phyloP scores from a whole-genome alignment of 2,888 invertebrate genomes.

The Merodon equestris region DNA sequence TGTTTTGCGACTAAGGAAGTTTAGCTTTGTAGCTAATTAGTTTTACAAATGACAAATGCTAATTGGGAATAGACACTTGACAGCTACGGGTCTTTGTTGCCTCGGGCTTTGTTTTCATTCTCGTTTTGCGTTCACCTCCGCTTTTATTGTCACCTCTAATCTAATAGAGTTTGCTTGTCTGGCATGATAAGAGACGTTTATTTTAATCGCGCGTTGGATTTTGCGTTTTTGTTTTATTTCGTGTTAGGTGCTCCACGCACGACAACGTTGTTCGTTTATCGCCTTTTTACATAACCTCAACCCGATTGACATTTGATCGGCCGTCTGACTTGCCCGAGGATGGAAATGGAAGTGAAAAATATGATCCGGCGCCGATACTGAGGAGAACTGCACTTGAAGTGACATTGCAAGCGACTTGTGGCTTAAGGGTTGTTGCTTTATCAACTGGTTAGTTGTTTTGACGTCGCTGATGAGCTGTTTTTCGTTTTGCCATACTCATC shows the following conservation, averaged over 20 bases:
- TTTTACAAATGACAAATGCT: conserved; percentile 62
- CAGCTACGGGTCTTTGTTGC: conserved; percentile 29
- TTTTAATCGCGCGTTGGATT: background rate
- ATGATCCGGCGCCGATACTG: background rate
- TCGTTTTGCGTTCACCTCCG: conserved; percentile 7
- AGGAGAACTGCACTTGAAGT: no score
- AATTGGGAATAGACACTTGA: conserved; percentile 51
- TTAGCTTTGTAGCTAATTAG: conserved; percentile 47
- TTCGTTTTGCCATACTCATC: background rate
- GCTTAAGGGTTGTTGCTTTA: conserved; percentile 5
- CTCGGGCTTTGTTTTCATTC: background rate
- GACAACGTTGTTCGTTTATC: background rate
- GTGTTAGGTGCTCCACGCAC: background rate
- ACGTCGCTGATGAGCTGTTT: conserved; percentile 18
- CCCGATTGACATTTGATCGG: conserved; percentile 33
- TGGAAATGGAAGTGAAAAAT: background rate
- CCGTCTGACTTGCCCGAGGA: conserved; percentile 20
- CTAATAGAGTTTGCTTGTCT: conserved; percentile 28
- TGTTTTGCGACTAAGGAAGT: conserved; percentile 50
- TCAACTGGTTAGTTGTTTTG: conserved; percentile 15
- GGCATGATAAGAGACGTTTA: conserved; percentile 29
- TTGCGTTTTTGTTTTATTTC: background rate
- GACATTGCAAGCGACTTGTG: background rate
- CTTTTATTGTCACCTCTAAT: conserved; percentile 3
- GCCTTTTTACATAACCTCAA: conserved; percentile 25